Evolutionary conservation across 2,797 vertebrate species (phyloP), one percentile per base, ranked within the genome.

Genomic region (Acanthis flammea): DNA sequence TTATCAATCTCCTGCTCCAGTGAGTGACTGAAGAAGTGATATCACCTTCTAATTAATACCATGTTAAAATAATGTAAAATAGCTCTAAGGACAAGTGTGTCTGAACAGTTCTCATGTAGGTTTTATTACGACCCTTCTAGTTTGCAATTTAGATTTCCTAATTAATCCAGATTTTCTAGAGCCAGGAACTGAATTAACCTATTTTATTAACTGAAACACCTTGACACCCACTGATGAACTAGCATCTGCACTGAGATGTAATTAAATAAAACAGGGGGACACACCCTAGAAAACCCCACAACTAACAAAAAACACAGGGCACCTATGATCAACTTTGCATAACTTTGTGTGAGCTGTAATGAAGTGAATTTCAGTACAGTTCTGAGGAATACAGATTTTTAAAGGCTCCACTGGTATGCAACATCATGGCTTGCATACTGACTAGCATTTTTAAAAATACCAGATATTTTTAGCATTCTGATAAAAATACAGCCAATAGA

Each of bases 141-240:
- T 17, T 31, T 71, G 24, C 11, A 25, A 55, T 65, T 74, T 50
- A 72, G 25, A 60, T 72, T 81, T 88, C n/a, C 31, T 54, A 67
- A 86, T 37, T 66, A 68, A 81, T 22, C 70, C 19, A 9, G 25
- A 75, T 58, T 88, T 93, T 88, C 51, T 84, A 78, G 57, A 90
- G 21, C 5, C 30, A 88, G 48, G 18, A 88, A 77, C 31, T 19
- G 12, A 91, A 90, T 57, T 53, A 66, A 62, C 8, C 4, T 27
- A 18, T 75, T 75, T 73, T 65, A 66, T 82, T 82, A 82, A 67
- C 1, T 65, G 58, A 80, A 92, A 71, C 23, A 39, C 14, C 21
- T 73, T 86, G 45, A 58, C 57, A 80, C 9, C 42, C 3, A 61
- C 3, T 44, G 44, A 73, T 8, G 4, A 63, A 35, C 5, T 50